Evolutionary conservation across 2,888 invertebrate species (phyloP).

Genomic region (Dryococelus australis): DNA sequence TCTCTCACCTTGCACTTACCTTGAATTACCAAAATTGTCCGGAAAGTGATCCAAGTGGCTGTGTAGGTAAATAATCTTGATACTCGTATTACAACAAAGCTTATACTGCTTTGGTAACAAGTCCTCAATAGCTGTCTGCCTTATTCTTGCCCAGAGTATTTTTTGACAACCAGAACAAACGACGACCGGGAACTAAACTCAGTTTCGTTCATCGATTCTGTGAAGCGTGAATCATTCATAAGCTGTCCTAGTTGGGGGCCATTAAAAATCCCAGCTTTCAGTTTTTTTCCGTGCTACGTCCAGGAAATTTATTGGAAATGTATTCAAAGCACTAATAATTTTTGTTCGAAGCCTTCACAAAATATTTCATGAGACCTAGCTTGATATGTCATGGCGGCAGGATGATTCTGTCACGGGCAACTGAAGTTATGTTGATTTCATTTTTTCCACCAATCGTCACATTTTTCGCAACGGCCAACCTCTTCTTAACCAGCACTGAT

Average conservation of each 20-base stretch:
- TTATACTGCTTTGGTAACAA: neutral
- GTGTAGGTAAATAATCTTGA: constrained; percentile 55
- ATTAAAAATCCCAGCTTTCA: constrained; percentile 21
- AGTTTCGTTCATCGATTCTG: neutral
- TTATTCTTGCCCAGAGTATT: constrained; percentile 35
- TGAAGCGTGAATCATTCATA: constrained; percentile 20
- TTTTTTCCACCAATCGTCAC: neutral
- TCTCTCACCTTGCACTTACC: constrained; percentile 55
- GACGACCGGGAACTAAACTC: neutral
- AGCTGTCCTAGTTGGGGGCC: constrained; percentile 26
- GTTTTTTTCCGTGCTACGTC: constrained; percentile 16
- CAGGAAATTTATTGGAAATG: neutral
- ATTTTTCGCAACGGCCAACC: neutral
- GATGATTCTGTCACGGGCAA: neutral
- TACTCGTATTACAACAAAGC: constrained; percentile 53
- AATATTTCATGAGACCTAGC: neutral
- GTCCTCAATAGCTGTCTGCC: neutral
- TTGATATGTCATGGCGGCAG: constrained; percentile 20
- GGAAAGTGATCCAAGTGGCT: constrained; percentile 54
- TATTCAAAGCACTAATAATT: neutral
- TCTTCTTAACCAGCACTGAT: neutral
- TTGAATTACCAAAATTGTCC: constrained; percentile 54
- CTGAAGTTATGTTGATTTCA: neutral
- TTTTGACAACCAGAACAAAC: constrained; percentile 39
- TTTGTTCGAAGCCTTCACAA: constrained; percentile 23